Evolutionary conservation across 2,888 invertebrate genomes (phyloP), one percentile per base, ranked within the genome.

Genomic region (Patella caerulea): DNA sequence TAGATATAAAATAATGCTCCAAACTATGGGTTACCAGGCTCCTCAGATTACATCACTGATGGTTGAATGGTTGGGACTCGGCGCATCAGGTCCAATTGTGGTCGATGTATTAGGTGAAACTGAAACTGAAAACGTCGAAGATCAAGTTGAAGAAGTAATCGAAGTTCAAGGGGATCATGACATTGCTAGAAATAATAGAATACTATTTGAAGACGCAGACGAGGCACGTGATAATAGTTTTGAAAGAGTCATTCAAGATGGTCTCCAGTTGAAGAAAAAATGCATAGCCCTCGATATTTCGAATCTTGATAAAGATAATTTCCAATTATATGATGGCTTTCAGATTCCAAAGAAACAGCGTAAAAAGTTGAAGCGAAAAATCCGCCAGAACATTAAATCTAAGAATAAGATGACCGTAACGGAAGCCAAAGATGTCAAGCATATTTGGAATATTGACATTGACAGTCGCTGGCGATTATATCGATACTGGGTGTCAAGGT

Each of bases 401-500:
- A 72, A 55, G 11, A 85, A 86, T 19, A 77, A 74, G 15, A 86
- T 90, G 88, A 78, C 53, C n/a, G 81, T 84, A 34, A 82, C 81
- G 3, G 87, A 89, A 76, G 85, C 81, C 19, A 65, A 75, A 0
- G 17, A 69, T 7, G 76, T 90, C 12, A 7, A 45, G 12, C 83
- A 86, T 84, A 85, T 88, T 9, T 85, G 91, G 85, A 80, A 83
- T 59, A 79, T 90, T 29, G 73, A 82, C 45, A 82, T 87, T 53
- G n/a, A 80, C 9, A 84, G 91, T 2, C 90, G 92, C 78, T 93
- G 93, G 93, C 89, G 87, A 29, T 80, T 93, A 52, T 93, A 93
- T 82, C 86, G 90, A 17, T 81, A 83, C 72, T 93, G 92, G 92
- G 82, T 90, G 11, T 65, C 65, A 19, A 24, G 24, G 65, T 87